Percentiles rank a stretch among this genome's conserved stretches.
Evolutionary conservation across 2,113 vertebrate genomes (phyloP).

Genomic region (Takifugu flavidus): DNA sequence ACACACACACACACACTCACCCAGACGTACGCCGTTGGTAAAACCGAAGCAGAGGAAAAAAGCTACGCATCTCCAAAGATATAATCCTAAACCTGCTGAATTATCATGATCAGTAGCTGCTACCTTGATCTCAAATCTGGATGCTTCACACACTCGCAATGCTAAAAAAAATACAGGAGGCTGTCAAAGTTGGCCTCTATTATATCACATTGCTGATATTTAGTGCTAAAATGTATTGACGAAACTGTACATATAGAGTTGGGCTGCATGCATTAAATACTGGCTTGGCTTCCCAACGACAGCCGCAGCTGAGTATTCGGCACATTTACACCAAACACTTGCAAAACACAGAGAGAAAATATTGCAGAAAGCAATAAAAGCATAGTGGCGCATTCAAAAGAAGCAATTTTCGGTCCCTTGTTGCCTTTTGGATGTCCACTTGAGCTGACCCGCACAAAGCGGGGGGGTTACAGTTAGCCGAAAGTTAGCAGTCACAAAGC

Average conservation of each 20-base stretch:
- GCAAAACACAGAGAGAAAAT: conserved; percentile 64
- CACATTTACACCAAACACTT: background rate
- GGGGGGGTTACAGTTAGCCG: conserved; percentile 39
- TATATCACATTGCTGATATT: too few species aligned
- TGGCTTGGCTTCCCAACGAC: too few species aligned
- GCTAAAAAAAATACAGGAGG: too few species aligned
- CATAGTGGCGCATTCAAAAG: conserved; percentile 71
- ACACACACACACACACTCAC: background rate
- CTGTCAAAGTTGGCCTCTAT: too few species aligned
- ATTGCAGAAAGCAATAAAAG: conserved; percentile 76
- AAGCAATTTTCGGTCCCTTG: conserved; percentile 68
- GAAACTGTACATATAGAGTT: too few species aligned
- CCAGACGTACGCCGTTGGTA: background rate
- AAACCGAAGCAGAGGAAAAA: background rate
- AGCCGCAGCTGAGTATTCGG: background rate
- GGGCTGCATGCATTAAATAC: too few species aligned
- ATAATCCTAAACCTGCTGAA: too few species aligned
- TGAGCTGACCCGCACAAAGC: conserved; percentile 45
- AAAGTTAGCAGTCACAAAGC: conserved; percentile 55
- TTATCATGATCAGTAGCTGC: too few species aligned
- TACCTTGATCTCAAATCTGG: too few species aligned
- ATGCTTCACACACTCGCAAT: too few species aligned
- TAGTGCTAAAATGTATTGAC: too few species aligned
- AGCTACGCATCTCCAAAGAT: too few species aligned
- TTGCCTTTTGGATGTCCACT: conserved; percentile 65